These are phyloP conservation scores for Drosophila lacertosa DNA, from an alignment of 1,140 invertebrate genomes.

Conservation along the genomic window DNA sequence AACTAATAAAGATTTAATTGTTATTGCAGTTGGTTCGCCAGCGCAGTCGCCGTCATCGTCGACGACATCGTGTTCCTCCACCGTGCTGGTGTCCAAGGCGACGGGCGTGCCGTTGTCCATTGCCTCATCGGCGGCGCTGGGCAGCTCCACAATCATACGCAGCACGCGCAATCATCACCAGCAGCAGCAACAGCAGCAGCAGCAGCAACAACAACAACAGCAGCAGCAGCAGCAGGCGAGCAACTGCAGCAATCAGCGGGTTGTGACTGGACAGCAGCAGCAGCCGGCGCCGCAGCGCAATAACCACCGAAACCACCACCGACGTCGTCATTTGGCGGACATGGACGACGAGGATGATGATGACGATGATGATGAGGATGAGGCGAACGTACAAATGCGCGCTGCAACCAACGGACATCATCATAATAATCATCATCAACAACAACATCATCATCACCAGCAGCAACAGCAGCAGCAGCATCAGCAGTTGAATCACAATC, in stretches of 20 bases:
- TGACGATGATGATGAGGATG: constrained; percentile 58
- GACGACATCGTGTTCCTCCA: constrained; percentile 79
- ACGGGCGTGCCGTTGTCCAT: constrained; percentile 73
- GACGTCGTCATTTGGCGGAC: constrained; percentile 78
- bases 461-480: constrained; percentile 31
- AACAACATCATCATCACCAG: constrained; percentile 10
- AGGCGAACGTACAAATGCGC: constrained; percentile 24
- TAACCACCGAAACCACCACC: constrained; percentile 83
- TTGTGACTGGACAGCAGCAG: constrained; percentile 40
- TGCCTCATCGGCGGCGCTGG: constrained; percentile 71
- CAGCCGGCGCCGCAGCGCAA: constrained; percentile 58
- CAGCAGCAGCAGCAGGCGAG: constrained; percentile 32
- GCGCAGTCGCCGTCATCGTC: constrained; percentile 79
- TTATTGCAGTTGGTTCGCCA: constrained; percentile 63
- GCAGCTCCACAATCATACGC: constrained; percentile 75
- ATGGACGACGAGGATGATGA: constrained; percentile 80
- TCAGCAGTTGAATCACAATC: constrained; percentile 23
- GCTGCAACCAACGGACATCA: constrained; percentile 42
- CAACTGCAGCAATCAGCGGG: constrained; percentile 42
- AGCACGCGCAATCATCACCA: constrained; percentile 77
- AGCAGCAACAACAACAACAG: constrained; percentile 41
- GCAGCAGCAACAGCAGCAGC: constrained; percentile 38
- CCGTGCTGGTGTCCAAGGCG: constrained; percentile 77
- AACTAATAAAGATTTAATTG: constrained; percentile 4
- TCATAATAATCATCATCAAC: constrained; percentile 38